These are phyloP conservation scores for Calameuta idolon DNA, from an alignment of 2,888 invertebrate species.

Conservation along the genomic window DNA sequence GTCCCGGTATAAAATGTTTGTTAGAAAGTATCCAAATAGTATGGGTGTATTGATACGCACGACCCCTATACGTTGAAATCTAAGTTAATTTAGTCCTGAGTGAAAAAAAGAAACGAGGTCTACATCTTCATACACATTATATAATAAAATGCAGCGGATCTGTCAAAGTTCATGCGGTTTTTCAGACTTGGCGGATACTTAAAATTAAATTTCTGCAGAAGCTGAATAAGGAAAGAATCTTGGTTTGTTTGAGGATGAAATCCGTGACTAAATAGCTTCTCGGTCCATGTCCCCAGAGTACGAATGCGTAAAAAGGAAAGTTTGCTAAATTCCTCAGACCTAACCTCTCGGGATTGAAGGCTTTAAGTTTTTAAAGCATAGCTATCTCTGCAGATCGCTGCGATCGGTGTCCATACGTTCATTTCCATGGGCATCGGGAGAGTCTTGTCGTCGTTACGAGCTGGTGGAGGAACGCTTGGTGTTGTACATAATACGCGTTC, in stretches of 20 bases:
- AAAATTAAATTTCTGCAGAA: conserved; percentile 9
- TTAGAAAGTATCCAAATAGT: no score
- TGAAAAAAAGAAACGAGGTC: not conserved
- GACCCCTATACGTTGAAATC: no score
- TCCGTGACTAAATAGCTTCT: conserved; percentile 15
- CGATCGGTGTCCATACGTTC: conserved; percentile 31
- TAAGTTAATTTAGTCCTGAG: not conserved
- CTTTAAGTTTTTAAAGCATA: conserved; percentile 33
- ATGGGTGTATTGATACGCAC: no score
- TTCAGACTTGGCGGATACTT: not conserved
- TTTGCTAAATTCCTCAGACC: not conserved
- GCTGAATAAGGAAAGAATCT: conserved; percentile 5
- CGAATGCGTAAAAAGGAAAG: not conserved
- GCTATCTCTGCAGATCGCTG: conserved; percentile 27
- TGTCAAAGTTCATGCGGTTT: not conserved
- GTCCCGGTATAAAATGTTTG: no score
- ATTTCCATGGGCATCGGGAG: conserved; percentile 32
- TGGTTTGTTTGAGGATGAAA: conserved; percentile 10
- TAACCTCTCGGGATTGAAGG: conserved; percentile 31
- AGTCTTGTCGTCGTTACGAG: not conserved
- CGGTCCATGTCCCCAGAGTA: conserved; percentile 16
- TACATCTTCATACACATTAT: not conserved
- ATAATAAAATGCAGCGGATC: not conserved
- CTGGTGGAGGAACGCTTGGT: not conserved
- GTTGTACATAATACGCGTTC: not conserved